These are phyloP conservation scores for Palythoa grandis DNA, from an alignment of 92 coral and sea anemone species.

Conservation along the genomic window DNA sequence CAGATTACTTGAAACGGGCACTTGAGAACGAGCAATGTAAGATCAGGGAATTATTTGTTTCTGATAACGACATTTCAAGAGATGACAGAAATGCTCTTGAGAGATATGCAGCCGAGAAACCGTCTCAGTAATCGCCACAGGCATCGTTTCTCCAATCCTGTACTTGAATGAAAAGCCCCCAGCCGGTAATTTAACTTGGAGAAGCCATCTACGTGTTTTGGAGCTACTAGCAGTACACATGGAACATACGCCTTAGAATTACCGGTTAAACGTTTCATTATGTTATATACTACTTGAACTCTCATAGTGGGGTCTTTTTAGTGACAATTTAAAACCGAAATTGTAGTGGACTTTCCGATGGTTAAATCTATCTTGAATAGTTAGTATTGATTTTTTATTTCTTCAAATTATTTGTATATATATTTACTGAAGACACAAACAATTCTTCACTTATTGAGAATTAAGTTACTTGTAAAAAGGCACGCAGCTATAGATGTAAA, in stretches of 20 bases:
- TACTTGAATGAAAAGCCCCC: neutral
- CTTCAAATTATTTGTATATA: too few species aligned
- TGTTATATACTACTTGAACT: neutral
- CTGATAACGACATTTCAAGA: conserved; percentile 34
- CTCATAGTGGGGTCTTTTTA: neutral
- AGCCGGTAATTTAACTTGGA: neutral
- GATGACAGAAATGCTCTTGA: conserved; percentile 35
- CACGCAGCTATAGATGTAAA: too few species aligned
- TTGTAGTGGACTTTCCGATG: too few species aligned
- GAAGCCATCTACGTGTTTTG: neutral
- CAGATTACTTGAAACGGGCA: conserved; percentile 20
- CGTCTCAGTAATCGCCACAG: neutral
- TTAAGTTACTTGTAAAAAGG: too few species aligned
- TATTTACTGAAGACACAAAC: too few species aligned
- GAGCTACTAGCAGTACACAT: too few species aligned
- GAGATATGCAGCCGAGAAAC: conserved; percentile 24
- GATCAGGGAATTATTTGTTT: conserved; percentile 26
- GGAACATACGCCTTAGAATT: neutral
- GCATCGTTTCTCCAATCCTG: neutral
- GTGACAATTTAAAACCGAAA: too few species aligned
- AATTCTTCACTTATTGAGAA: too few species aligned
- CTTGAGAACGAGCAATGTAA: conserved; percentile 30
- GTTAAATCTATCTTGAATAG: too few species aligned
- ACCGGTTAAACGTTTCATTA: neutral
- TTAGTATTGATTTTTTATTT: too few species aligned